Evolutionary conservation across 2,888 invertebrate species (phyloP).

Genomic region (Molorchus minor): DNA sequence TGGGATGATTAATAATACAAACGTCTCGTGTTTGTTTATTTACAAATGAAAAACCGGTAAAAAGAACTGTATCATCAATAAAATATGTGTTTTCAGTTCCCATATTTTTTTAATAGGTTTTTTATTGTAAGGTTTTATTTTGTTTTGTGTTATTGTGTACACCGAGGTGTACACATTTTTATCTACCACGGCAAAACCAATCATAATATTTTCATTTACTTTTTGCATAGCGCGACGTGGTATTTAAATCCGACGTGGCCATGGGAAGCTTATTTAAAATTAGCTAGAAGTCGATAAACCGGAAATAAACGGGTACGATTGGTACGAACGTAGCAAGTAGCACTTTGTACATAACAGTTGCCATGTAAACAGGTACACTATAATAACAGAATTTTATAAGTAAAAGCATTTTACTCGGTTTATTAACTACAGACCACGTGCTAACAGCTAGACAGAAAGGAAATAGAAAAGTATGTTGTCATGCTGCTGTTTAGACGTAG

Average conservation of each 20-base stretch:
- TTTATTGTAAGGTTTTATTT: background rate
- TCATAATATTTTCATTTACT: constrained; percentile 17
- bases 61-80: background rate
- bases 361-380: constrained; percentile 14
- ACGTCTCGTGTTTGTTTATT: constrained; percentile 7
- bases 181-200: constrained; percentile 2
- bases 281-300: constrained; percentile 21
- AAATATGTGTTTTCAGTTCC: background rate
- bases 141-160: background rate
- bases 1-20: background rate
- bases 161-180: background rate
- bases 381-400: constrained; percentile 1
- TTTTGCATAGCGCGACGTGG: constrained; percentile 7
- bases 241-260: constrained; percentile 25
- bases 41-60: constrained; percentile 16
- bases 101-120: background rate
- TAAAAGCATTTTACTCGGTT: background rate
- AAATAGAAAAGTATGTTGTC: constrained; percentile 35
- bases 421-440: constrained; percentile 29
- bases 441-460: constrained; percentile 27
- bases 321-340: background rate
- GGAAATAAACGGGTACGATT: constrained; percentile 22
- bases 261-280: constrained; percentile 22
- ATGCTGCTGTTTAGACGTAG: constrained; percentile 26
- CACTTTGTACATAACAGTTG: constrained; percentile 1